Percentiles rank a stretch among this genome's conserved stretches.
phyloP scores from a whole-genome alignment of 2,888 invertebrate genomes.

The Tricholauxania praeusta region DNA sequence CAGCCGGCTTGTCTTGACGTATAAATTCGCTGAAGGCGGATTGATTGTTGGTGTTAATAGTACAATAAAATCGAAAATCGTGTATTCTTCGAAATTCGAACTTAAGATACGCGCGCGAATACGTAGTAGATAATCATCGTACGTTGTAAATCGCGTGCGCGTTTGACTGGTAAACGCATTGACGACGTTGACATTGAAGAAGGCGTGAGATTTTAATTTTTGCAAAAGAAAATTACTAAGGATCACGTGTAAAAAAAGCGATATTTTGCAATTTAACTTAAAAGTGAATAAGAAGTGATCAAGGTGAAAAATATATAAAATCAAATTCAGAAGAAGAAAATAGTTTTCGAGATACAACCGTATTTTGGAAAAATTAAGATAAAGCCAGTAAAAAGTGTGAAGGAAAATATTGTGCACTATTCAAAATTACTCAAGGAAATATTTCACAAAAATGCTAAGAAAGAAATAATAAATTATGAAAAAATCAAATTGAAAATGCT shows the following conservation, averaged over 20 bases:
- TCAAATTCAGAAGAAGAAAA: not conserved
- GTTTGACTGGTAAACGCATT: slow-evolving; percentile 8
- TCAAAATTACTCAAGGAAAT: too few relatives aligned
- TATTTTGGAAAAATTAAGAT: slow-evolving; percentile 8
- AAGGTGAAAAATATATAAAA: not conserved
- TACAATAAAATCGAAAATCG: slow-evolving; percentile 23
- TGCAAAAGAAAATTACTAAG: not conserved
- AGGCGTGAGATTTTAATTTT: slow-evolving; percentile 9
- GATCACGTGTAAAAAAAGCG: slow-evolving; percentile 37
- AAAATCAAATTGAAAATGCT: too few relatives aligned
- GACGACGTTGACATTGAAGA: too few relatives aligned
- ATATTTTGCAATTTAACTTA: slow-evolving; percentile 15
- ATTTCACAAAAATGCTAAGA: too few relatives aligned
- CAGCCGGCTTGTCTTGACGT: slow-evolving; percentile 65
- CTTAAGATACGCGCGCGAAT: not conserved
- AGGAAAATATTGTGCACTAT: too few relatives aligned
- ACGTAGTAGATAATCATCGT: not conserved
- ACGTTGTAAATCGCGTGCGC: slow-evolving; percentile 53
- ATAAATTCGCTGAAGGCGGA: slow-evolving; percentile 41
- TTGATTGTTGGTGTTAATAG: not conserved
- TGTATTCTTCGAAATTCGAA: slow-evolving; percentile 41
- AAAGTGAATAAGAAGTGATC: not conserved
- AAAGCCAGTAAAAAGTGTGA: not conserved
- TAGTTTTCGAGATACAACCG: not conserved
- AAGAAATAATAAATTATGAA: too few relatives aligned